These are phyloP conservation scores for Hystrix cristata DNA, from an alignment of 2,113 vertebrate species.

Conservation along the genomic window DNA sequence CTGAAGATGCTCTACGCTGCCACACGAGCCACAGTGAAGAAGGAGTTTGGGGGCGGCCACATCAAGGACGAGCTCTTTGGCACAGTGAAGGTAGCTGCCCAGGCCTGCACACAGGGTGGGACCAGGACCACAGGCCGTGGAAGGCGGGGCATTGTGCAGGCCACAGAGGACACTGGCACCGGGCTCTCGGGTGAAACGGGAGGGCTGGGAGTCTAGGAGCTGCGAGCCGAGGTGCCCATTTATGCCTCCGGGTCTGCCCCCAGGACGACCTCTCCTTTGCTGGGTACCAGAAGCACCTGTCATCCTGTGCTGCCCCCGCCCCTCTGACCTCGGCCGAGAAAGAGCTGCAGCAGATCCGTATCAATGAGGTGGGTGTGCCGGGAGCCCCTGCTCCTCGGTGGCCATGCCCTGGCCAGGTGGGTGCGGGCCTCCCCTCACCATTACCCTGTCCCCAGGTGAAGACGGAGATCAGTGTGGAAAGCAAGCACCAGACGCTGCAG, in stretches of 20 bases:
- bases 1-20: constrained; percentile 99
- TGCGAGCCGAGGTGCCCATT: background rate
- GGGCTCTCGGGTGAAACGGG: background rate
- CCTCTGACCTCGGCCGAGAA: constrained; percentile 95
- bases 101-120: background rate
- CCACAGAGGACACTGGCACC: background rate
- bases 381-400: constrained; percentile 40
- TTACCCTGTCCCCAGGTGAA: constrained; percentile 90
- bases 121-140: background rate
- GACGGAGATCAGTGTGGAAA: constrained; percentile 97
- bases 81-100: constrained; percentile 93
- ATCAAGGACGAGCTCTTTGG: constrained; percentile 98
- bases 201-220: background rate
- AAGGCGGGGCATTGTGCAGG: background rate
- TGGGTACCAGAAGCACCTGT: constrained; percentile 95
- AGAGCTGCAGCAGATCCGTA: constrained; percentile 96
- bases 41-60: constrained; percentile 98
- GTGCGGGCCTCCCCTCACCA: background rate
- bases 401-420: background rate
- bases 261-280: constrained; percentile 97
- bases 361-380: constrained; percentile 92
- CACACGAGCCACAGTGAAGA: constrained; percentile 98
- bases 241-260: background rate
- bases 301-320: constrained; percentile 93
- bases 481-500: constrained; percentile 96